Evolutionary conservation across 2,888 invertebrate genomes (phyloP).

Genomic region (Agrypnus murinus): DNA sequence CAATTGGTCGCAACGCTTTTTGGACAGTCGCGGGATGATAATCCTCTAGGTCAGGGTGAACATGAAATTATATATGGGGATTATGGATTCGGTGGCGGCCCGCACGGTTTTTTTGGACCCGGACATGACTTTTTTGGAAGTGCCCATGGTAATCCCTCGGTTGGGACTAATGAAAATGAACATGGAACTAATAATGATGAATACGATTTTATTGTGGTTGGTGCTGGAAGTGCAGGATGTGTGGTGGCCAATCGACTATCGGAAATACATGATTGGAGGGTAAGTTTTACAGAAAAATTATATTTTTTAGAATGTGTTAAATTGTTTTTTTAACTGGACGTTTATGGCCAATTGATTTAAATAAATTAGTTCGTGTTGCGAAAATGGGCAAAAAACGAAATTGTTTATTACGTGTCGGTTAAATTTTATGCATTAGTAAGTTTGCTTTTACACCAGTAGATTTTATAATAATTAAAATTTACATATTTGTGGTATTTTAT

Average conservation of each 20-base stretch:
- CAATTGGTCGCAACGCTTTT: constrained; percentile 75
- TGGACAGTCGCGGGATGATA: constrained; percentile 72
- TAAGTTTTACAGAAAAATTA: no score
- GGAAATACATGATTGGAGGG: constrained; percentile 77
- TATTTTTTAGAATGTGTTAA: background rate
- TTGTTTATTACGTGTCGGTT: no score
- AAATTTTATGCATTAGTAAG: no score
- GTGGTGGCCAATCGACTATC: constrained; percentile 79
- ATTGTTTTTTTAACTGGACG: no score
- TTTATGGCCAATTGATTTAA: no score
- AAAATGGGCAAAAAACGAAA: no score
- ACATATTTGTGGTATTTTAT: no score
- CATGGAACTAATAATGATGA: constrained; percentile 64
- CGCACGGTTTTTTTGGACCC: background rate
- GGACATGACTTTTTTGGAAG: background rate
- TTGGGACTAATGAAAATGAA: background rate
- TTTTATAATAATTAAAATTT: no score
- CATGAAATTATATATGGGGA: constrained; percentile 62
- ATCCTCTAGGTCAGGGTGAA: constrained; percentile 17
- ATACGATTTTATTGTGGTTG: constrained; percentile 78
- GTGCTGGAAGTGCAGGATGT: constrained; percentile 81
- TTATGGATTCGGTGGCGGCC: constrained; percentile 11
- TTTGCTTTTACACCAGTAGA: no score
- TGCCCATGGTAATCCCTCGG: background rate
- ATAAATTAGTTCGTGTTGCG: no score